Conservation (phyloP, 64 coral and sea anemone species). For the Stichodactyla mertensii region DNA sequence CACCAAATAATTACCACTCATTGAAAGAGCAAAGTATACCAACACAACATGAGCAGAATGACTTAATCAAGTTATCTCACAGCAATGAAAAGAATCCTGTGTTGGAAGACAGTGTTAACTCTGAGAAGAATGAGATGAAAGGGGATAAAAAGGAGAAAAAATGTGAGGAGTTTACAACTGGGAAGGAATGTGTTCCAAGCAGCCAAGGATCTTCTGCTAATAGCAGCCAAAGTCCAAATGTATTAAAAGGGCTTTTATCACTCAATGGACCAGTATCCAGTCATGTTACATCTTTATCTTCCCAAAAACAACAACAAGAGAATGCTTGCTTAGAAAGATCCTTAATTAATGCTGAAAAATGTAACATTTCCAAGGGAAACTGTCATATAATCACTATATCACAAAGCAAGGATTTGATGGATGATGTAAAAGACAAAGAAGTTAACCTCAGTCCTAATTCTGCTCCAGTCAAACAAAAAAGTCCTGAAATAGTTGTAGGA, state of each 20-base stretch:
- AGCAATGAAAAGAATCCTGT: neutral
- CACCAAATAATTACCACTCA: too few species aligned
- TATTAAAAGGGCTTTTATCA: neutral
- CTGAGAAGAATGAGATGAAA: neutral
- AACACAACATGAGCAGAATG: neutral
- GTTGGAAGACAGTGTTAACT: neutral
- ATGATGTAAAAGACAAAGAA: neutral
- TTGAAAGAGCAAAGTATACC: neutral
- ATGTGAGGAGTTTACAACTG: neutral
- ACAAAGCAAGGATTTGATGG: neutral
- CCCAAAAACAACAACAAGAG: neutral
- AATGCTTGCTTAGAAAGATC: neutral
- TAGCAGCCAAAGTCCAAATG: neutral
- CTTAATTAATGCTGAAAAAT: neutral
- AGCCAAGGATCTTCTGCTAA: neutral
- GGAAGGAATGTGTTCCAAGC: neutral
- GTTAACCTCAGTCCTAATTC: neutral
- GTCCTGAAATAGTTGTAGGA: neutral
- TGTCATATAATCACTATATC: neutral
- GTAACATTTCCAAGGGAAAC: neutral
- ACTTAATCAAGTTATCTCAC: neutral
- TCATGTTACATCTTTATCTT: neutral
- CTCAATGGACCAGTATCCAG: neutral
- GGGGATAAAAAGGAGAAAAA: neutral
- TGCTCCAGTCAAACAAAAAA: neutral